Conservation (phyloP, 2,888 invertebrate species). For the Nomada ferruginata region DNA sequence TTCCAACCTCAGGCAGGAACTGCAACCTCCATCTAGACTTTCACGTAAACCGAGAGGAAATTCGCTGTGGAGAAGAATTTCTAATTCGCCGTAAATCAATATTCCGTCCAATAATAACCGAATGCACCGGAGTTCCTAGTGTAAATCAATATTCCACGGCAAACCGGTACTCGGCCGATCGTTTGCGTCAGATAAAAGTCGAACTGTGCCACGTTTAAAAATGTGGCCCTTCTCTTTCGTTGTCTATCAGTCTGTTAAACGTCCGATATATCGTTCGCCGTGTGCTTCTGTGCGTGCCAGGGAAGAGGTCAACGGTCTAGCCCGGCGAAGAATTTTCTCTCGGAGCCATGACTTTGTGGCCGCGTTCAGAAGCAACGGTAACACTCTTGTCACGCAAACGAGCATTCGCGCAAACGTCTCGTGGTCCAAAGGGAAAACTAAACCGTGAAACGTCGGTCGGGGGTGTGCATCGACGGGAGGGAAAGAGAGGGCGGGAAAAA, state of each 20-base stretch:
- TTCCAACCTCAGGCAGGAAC: neutral
- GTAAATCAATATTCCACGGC: constrained; percentile 16
- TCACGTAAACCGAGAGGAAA: constrained; percentile 17
- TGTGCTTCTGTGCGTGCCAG: constrained; percentile 18
- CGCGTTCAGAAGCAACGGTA: constrained; percentile 44
- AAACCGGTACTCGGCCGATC: neutral
- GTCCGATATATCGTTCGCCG: constrained; percentile 22
- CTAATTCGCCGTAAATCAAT: constrained; percentile 10
- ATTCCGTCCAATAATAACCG: constrained; percentile 8
- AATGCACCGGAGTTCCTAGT: neutral
- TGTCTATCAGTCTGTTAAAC: neutral
- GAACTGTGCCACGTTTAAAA: neutral
- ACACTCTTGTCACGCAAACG: constrained; percentile 67
- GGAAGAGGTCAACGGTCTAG: constrained; percentile 49
- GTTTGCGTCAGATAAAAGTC: neutral
- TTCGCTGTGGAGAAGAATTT: constrained; percentile 11
- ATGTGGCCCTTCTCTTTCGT: neutral
- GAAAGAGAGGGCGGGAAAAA: neutral
- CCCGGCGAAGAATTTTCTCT: constrained; percentile 63
- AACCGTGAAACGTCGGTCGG: constrained; percentile 30
- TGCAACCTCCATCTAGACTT: constrained; percentile 15
- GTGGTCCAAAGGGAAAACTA: constrained; percentile 36
- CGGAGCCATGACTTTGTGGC: constrained; percentile 65
- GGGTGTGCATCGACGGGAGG: constrained; percentile 10
- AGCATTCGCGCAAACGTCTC: constrained; percentile 63